Conservation (phyloP, 2,888 invertebrate genomes). For the Ypsolopha sequella region DNA sequence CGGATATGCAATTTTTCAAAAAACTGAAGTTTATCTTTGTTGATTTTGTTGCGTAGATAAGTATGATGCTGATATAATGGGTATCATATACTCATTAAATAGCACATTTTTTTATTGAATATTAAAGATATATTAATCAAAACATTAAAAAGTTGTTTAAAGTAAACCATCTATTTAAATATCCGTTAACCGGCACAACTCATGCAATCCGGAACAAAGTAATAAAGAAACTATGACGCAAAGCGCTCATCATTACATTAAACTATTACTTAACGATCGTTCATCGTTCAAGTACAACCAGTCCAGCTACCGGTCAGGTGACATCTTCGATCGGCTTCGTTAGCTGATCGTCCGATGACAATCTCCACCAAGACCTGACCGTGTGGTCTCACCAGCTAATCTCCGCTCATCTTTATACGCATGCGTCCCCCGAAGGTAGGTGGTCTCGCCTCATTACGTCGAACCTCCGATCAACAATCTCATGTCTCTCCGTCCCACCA, state of each 20-base stretch:
- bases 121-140: too few species aligned
- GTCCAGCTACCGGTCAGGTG: conserved; percentile 32
- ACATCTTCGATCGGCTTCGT: conserved; percentile 54
- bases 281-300: background rate
- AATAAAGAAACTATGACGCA: background rate
- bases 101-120: too few species aligned
- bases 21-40: too few species aligned
- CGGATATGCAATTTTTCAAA: too few species aligned
- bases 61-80: too few species aligned
- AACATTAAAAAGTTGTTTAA: too few species aligned
- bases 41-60: too few species aligned
- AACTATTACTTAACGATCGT: background rate
- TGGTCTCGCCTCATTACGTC: conserved; percentile 64
- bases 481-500: conserved; percentile 40
- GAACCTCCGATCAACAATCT: conserved; percentile 39
- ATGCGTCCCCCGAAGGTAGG: conserved; percentile 38
- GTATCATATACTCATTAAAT: too few species aligned
- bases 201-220: too few species aligned
- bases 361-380: conserved; percentile 63
- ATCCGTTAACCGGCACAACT: too few species aligned
- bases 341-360: conserved; percentile 64
- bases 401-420: conserved; percentile 51
- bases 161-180: too few species aligned
- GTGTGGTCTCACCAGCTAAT: conserved; percentile 64
- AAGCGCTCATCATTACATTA: background rate